Evolutionary conservation across 2,888 invertebrate species (phyloP), one percentile per base, ranked within the genome.

Genomic region (Cephus runcator): DNA sequence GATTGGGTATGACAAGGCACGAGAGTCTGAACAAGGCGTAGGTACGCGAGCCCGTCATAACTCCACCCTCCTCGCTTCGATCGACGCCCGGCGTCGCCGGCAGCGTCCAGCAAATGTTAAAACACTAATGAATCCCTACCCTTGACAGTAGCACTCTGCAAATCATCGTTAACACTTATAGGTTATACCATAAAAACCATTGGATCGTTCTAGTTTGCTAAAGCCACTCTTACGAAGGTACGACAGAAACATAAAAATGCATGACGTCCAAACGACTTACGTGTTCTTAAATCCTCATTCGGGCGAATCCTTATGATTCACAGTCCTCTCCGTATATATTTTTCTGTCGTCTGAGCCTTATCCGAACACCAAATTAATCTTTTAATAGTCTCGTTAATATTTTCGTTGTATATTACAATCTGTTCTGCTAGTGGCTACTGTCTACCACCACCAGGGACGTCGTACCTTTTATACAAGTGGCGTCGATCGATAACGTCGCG

Each of bases 401-500:
- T 71, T 15, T 0, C 4, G 23, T 56, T 56, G 56, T 56, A 56
- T 56, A 56, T 56, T 56, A 23, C 56, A 15, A 71, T 71, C 33
- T 34, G 71, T 71, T 71, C 71, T 71, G 71, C 75, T 73, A 77
- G 77, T 81, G 69, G 77, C 77, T 82, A 85, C 86, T 86, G 85
- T 83, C 84, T 83, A 80, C 83, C 84, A 84, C 83, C 83, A 81
- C 81, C 83, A 82, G 80, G 77, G 80, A 77, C 83, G 77, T 82
- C 80, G 69, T 77, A 80, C 82, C 85, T 89, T 90, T 87, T 90
- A 90, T 88, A 89, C 86, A 77, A 77, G 80, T 75, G 76, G 76
- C 23, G 75, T 9, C 78, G 87, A 88, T 91, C 91, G 89, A 91
- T 91, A 91, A 83, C 88, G 82, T 35, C 84, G 91, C 91, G 91